A percentile compares a stretch with the other conserved stretches of the same genome.
These are phyloP conservation scores for Dendrolimus punctatus DNA, from an alignment of 1,140 invertebrate genomes.

Conservation along the genomic window DNA sequence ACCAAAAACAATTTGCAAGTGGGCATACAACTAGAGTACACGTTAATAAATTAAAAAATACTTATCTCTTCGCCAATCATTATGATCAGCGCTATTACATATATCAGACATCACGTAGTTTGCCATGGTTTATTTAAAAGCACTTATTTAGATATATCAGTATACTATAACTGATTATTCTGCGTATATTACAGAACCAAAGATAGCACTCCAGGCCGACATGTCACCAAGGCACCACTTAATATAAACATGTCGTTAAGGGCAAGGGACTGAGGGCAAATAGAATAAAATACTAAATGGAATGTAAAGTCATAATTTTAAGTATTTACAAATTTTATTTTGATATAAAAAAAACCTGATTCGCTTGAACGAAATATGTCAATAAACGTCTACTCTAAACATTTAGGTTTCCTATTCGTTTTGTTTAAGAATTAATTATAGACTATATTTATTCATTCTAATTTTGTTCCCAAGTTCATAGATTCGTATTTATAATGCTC, in stretches of 20 bases:
- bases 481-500: slow-evolving; percentile 4
- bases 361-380: neutral
- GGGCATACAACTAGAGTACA: too few relatives aligned
- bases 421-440: slow-evolving; percentile 4
- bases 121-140: too few relatives aligned
- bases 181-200: too few relatives aligned
- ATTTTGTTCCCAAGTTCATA: slow-evolving; percentile 38
- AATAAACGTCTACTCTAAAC: too few relatives aligned
- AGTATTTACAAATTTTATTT: slow-evolving; percentile 38
- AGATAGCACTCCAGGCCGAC: too few relatives aligned
- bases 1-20: too few relatives aligned
- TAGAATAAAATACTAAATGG: slow-evolving; percentile 30
- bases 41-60: slow-evolving; percentile 1
- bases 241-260: slow-evolving; percentile 4
- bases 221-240: too few relatives aligned
- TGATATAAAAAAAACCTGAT: slow-evolving; percentile 24
- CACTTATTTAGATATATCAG: too few relatives aligned
- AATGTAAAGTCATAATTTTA: slow-evolving; percentile 44
- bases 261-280: slow-evolving; percentile 33
- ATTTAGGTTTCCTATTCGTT: too few relatives aligned
- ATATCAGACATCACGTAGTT: neutral
- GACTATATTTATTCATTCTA: slow-evolving; percentile 26
- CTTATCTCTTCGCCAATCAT: neutral
- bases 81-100: neutral
- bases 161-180: too few relatives aligned